Evolutionary conservation across 2,888 invertebrate genomes (phyloP), one percentile per base, ranked within the genome.

Genomic region (Catocala fraxini): DNA sequence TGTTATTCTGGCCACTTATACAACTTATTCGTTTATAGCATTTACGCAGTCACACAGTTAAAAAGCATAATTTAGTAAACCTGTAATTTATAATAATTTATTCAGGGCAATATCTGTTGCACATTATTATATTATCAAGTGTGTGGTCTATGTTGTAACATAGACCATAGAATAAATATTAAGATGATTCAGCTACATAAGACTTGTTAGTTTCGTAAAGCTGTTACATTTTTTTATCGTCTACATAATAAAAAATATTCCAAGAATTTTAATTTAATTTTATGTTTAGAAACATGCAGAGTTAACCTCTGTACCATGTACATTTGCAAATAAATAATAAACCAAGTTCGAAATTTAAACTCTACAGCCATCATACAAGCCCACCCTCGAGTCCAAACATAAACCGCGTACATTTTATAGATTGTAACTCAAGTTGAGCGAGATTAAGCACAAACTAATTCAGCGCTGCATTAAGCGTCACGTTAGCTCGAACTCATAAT

Each of bases 401-500:
- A 62, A 62, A 55, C 46, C 13, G 48, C 51, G 54, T 54, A 45
- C 10, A 65, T 63, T 65, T 68, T 25, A 59, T 42, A 33, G 47
- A 46, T 54, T 56, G 41, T 55, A 51, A 55, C 15, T n/a, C 7
- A 59, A 63, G 39, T 55, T 49, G 34, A 51, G 48, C 15, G 51
- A 63, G 47, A 69, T 69, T 62, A 70, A 60, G 49, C 53, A 54
- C 49, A 63, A 75, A 76, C 59, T 65, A 63, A 72, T 64, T 56
- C 52, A 68, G 63, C 70, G 57, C 65, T 66, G 68, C 52, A 74
- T 73, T 74, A 69, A 71, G 56, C 68, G 51, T 67, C 60, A 74
- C 58, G 63, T 71, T 68, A 65, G 55, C 70, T 73, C 60, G 46
- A 71, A 72, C 62, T 77, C 72, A 70, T 78, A 79, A 73, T 75